These are phyloP conservation scores for Polypterus bichir DNA, from an alignment of 2,113 vertebrate genomes.

Conservation along the genomic window DNA sequence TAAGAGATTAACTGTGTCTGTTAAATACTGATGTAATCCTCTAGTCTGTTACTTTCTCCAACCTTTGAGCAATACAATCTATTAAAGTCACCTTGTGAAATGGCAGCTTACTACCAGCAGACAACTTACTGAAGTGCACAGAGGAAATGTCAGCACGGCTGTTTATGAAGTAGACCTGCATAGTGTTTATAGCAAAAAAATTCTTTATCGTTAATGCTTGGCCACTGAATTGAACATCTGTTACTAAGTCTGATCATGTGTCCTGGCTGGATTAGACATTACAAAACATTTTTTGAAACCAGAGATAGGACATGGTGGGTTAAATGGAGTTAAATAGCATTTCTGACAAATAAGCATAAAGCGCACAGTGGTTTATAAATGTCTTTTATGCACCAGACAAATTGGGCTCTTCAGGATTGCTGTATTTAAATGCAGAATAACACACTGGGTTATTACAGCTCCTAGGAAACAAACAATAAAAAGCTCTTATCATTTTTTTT, in stretches of 20 bases:
- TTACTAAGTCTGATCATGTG: not conserved
- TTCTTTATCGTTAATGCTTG: not conserved
- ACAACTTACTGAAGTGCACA: too few relatives aligned
- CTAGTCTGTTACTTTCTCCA: not conserved
- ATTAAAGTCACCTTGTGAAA: too few relatives aligned
- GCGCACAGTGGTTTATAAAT: slow-evolving; percentile 34
- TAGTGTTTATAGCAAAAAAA: too few relatives aligned
- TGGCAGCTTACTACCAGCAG: too few relatives aligned
- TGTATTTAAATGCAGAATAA: slow-evolving; percentile 37
- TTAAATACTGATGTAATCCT: slow-evolving; percentile 3
- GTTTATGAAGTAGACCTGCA: not conserved
- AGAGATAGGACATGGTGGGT: slow-evolving; percentile 23
- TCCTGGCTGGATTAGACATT: not conserved
- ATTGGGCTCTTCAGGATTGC: slow-evolving; percentile 3
- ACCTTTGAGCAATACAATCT: slow-evolving; percentile 3
- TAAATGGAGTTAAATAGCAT: slow-evolving; percentile 52
- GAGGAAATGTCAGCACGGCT: not conserved
- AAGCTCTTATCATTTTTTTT: slow-evolving; percentile 44
- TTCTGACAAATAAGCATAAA: slow-evolving; percentile 31
- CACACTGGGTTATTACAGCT: slow-evolving; percentile 52
- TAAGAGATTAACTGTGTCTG: not conserved
- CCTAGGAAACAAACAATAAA: slow-evolving; percentile 57
- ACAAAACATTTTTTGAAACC: not conserved
- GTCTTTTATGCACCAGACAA: slow-evolving; percentile 31
- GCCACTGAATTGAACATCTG: not conserved